Base-by-base conservation (phyloP, 1,140 invertebrate species). In the Listronotus oregonensis region DNA sequence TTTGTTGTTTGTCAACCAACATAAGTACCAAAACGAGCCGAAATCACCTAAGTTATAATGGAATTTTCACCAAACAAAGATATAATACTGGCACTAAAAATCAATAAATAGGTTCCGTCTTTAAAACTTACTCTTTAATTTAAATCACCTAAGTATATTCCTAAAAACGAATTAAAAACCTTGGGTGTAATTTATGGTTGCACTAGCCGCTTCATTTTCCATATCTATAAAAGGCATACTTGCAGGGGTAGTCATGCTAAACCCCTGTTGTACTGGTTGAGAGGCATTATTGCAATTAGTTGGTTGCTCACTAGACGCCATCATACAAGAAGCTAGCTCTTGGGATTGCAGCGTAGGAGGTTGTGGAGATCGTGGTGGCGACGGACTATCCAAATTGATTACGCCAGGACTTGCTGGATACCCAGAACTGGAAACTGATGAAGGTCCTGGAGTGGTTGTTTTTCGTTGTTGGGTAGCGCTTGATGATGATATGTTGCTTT, bases 301-400 rank as follows among this genome's bases (percentile, higher is more conserved):
- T 11, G 58, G 8, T 37, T 37, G 34, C 8, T 37, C 34, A 37
- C 11, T 10, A 10, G 55, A 21, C 17, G 63, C 57, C 67, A 74
- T 56, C 69, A 73, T 70, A 60, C 71, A 74, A 18, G 73, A 71
- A 10, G 54, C 40, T 6, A 55, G 47, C 21, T 57, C 55, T 15
- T 42, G 27, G 17, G 50, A 15, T 21, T 46, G 37, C 11, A 34
- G 31, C 7, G 62, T 46, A 39, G 47, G 15, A 5, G 37, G 50
- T 49, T 66, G 67, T 3, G 77, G 75, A 7, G 77, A 78, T 21
- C 71, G 40, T 21, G 84, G 84, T 21, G 84, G 84, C 4, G 84
- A 85, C 6, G 85, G 84, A 70, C 82, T 84, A 75, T 86, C 84
- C 69, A 85, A 77, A 27, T 82, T 83, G 69, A 85, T 85, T 18